phyloP scores from a whole-genome alignment of 2,797 vertebrate species.

The Picus viridis region DNA sequence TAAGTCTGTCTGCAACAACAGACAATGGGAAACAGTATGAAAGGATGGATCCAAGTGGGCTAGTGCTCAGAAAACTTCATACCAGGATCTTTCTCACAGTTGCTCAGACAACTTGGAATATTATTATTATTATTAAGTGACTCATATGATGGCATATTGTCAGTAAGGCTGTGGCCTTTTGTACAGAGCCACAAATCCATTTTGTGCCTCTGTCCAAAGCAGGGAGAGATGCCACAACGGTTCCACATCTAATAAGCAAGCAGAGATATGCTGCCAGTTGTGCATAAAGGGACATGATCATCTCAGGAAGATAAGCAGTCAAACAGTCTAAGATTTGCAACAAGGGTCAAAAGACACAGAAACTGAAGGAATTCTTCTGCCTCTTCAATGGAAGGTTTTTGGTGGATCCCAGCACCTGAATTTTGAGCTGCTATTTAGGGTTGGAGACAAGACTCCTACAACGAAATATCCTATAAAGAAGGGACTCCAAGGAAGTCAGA shows the following conservation, averaged over 20 bases:
- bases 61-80: not conserved
- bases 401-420: fast-evolving
- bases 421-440: not conserved
- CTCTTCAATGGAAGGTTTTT: not conserved
- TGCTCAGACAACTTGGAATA: not conserved
- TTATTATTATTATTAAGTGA: not conserved
- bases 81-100: not conserved
- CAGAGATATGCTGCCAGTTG: not conserved
- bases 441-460: not conserved
- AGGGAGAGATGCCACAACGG: not conserved
- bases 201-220: not conserved
- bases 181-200: not conserved
- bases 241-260: not conserved
- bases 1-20: not conserved
- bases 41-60: not conserved
- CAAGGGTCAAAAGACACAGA: not conserved
- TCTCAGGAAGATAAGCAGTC: not conserved
- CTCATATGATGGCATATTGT: not conserved
- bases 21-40: not conserved
- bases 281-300: not conserved
- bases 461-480: not conserved
- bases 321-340: not conserved
- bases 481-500: not conserved
- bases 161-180: conserved; percentile 17
- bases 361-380: not conserved